Base-by-base conservation (phyloP, 2,797 vertebrate genomes). In the Macropodus opercularis region DNA sequence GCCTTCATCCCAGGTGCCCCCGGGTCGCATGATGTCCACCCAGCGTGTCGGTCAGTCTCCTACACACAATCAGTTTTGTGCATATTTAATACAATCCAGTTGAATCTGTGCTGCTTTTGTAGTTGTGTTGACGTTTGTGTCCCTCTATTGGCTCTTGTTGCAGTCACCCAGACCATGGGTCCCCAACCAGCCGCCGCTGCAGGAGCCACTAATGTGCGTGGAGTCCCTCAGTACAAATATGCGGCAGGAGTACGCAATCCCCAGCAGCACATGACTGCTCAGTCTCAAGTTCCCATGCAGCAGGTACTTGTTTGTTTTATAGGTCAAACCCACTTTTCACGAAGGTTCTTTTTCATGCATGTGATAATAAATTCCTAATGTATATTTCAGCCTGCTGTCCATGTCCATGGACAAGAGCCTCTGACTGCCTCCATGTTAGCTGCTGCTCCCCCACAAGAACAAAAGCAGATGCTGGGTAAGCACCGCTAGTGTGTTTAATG, bases 381-480 rank as follows among this genome's bases (percentile, higher is more conserved):
- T 11, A 18, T 14, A 8, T 5, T 27, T 36, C 84, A 98, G 96
- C 94, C 96, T 81, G 96, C 96, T 72, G 96, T 98, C 64, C 96
- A 98, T 18, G 95, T 98, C 81, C 97, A 98, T 90, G 96, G 96
- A 84, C 97, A 99, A 82, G 96, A 98, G 84, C 97, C 97, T 64
- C 93, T 98, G 89, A 99, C 96, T 57, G 94, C 97, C 81, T 96
- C 97, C 83, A 97, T 98, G 96, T 87, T 99, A 90, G 96, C 97
- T 47, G 94, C 96, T 67, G 97, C 97, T 43, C 97, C 95, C 61
- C 96, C 95, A 57, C 96, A 98, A 91, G 97, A 99, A 76, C 97
- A 99, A 92, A 99, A 99, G 89, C 96, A 99, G 92, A 98, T 99
- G 97, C 91, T 99, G 89, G 97, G 97, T 99, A 88, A 83, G 94